These are phyloP conservation scores for Disparrhopalites patrizii DNA, from an alignment of 2,888 invertebrate species.

Conservation along the genomic window DNA sequence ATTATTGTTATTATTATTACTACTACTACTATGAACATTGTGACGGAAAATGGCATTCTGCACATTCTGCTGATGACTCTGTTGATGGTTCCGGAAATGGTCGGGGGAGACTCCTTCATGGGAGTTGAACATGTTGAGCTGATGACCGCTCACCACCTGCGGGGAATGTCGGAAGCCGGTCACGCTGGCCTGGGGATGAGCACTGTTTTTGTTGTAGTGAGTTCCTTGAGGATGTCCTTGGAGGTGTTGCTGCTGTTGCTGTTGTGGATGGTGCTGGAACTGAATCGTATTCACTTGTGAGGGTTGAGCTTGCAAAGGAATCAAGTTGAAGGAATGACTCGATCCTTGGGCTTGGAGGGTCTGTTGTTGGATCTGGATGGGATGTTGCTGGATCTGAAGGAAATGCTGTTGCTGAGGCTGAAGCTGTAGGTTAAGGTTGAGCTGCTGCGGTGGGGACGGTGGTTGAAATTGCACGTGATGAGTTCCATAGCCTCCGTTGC, in stretches of 20 bases:
- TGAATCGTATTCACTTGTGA: conserved; percentile 3
- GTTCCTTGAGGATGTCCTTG: background rate
- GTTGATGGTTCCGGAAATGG: conserved; percentile 7
- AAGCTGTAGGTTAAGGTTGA: conserved; percentile 2
- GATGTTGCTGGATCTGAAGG: no score
- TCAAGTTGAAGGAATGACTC: background rate
- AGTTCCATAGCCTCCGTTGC: background rate
- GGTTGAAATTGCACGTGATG: conserved; percentile 15
- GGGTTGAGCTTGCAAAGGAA: background rate
- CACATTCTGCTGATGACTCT: conserved; percentile 25
- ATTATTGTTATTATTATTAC: conserved; percentile 1
- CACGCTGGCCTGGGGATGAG: background rate
- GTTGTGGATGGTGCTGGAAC: conserved; percentile 4
- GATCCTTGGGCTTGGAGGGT: no score
- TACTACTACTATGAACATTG: background rate
- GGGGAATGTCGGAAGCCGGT: background rate
- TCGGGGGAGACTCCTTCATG: background rate
- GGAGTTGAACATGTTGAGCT: conserved; percentile 13
- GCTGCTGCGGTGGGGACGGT: background rate
- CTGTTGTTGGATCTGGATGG: background rate
- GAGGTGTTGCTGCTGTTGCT: conserved; percentile 9
- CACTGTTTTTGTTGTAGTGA: background rate
- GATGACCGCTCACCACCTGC: background rate
- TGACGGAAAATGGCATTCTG: conserved; percentile 20
- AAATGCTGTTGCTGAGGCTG: conserved; percentile 14